These are phyloP conservation scores for Drosophila paracracens DNA, from an alignment of 2,888 invertebrate genomes.

Conservation along the genomic window DNA sequence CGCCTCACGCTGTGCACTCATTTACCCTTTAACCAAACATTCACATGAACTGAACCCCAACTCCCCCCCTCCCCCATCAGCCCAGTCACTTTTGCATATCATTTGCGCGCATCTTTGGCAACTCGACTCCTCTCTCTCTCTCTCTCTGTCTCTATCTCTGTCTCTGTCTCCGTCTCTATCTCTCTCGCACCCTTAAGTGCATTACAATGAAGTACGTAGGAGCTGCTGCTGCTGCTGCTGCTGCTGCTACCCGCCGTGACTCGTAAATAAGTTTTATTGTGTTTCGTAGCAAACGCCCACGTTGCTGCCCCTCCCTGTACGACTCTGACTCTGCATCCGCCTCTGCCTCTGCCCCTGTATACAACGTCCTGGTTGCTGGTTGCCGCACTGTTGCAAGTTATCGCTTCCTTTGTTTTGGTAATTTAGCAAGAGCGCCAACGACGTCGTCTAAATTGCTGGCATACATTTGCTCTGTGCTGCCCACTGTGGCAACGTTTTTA, in stretches of 20 bases:
- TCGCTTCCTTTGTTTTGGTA: constrained; percentile 79
- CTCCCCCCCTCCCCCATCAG: neutral
- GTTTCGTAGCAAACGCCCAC: constrained; percentile 66
- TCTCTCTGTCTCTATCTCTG: neutral
- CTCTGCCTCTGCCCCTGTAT: constrained; percentile 9
- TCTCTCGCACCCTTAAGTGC: constrained; percentile 68
- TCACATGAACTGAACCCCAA: constrained; percentile 42
- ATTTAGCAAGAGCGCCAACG: constrained; percentile 80
- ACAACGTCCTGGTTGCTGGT: neutral
- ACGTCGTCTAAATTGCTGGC: constrained; percentile 80
- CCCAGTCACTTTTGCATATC: constrained; percentile 69
- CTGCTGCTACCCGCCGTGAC: constrained; percentile 68
- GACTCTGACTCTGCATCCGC: constrained; percentile 7
- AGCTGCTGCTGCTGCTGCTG: constrained; percentile 32
- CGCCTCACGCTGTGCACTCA: constrained; percentile 73
- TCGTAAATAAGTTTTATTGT: constrained; percentile 84
- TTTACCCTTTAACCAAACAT: constrained; percentile 78
- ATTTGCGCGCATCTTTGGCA: constrained; percentile 77
- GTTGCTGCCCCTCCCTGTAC: constrained; percentile 15
- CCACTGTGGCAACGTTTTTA: constrained; percentile 52
- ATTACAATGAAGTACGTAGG: constrained; percentile 78
- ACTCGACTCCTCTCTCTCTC: constrained; percentile 8
- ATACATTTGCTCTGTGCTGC: constrained; percentile 69
- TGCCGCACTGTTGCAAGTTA: constrained; percentile 69
- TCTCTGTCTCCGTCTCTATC: neutral